Evolutionary conservation across 2,797 vertebrate species (phyloP), one percentile per base, ranked within the genome.

Genomic region (Graptemys geographica): DNA sequence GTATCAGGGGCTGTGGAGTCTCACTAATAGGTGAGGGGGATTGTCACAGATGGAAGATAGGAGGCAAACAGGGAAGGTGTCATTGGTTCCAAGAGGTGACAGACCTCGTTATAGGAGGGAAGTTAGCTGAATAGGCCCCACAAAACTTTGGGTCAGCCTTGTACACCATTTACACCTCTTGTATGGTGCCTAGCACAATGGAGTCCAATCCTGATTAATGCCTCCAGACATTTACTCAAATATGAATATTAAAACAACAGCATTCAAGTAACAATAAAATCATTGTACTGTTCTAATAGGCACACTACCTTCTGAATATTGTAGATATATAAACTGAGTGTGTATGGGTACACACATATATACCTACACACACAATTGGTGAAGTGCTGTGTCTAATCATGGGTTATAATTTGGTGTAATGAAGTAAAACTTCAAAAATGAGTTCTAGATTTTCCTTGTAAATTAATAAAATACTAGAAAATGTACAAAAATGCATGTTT

Each of bases 401-500:
- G 23, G 94, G 41, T 82, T 33, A 80, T 27, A 88, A 92, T 15
- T 59, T 78, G 81, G 55, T 81, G 33, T 41, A 85, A 52, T n/a
- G 47, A n/a, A 56, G 55, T 78, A 91, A 91, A 92, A 82, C 52
- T 44, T 41, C 23, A 88, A 65, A 91, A 93, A 87, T 74, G 0
- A 81, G 81, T 3, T 11, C 12, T 79, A 41, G 78, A 79, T 94
- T 82, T 74, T 62, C 13, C 69, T 44, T 6, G 79, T 83, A 80
- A 91, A 41, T 23, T 56, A 69, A 89, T 84, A 31, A 93, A 89
- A 83, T 49, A 91, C 27, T 76, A 92, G 83, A 10, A 92, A 96
- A 95, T 88, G 81, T 41, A 41, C 90, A 95, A 96, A 96, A 96
- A 86, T 27, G 86, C 74, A 62, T 25, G 47, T 90, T 95, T 90